These are phyloP conservation scores for Amphilophus citrinellus DNA, from an alignment of 2,113 vertebrate species.

Conservation along the genomic window DNA sequence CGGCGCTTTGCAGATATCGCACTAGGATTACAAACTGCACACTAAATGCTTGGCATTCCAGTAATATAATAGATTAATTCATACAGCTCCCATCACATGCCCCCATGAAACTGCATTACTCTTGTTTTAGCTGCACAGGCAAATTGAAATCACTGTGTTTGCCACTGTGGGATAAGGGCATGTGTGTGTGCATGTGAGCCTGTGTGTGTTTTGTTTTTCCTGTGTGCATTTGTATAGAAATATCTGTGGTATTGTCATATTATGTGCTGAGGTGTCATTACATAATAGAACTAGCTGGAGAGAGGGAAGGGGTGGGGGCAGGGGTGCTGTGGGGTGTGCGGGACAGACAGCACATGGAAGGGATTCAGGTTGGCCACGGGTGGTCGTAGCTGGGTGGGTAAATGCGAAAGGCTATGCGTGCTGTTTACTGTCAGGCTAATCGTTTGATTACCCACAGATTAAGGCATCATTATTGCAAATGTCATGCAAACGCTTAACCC, in stretches of 20 bases:
- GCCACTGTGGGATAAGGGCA: not conserved
- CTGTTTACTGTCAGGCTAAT: not conserved
- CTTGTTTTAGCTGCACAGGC: conserved; percentile 9
- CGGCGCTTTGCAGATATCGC: conserved; percentile 18
- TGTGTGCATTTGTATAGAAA: conserved; percentile 43
- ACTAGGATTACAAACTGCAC: not conserved
- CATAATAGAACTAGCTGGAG: conserved; percentile 51
- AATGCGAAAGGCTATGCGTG: not conserved
- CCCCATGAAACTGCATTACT: not conserved
- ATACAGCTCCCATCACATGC: conserved; percentile 6
- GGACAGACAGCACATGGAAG: conserved; percentile 44
- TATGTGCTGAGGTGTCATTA: conserved; percentile 63
- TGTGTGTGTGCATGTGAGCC: conserved; percentile 19
- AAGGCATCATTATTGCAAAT: not conserved
- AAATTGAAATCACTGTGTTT: conserved; percentile 21
- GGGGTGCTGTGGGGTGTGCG: not conserved
- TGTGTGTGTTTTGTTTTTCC: conserved; percentile 27
- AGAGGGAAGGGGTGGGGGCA: not conserved
- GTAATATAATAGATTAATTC: conserved; percentile 51
- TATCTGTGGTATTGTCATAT: conserved; percentile 60
- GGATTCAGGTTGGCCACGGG: conserved; percentile 31
- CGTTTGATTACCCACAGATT: conserved; percentile 23
- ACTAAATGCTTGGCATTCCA: conserved; percentile 46
- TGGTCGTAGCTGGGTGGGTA: not conserved
- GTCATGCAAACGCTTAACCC: not conserved